Evolutionary conservation across 2,113 vertebrate species (phyloP), one percentile per base, ranked within the genome.

Genomic region (Balaeniceps rex): DNA sequence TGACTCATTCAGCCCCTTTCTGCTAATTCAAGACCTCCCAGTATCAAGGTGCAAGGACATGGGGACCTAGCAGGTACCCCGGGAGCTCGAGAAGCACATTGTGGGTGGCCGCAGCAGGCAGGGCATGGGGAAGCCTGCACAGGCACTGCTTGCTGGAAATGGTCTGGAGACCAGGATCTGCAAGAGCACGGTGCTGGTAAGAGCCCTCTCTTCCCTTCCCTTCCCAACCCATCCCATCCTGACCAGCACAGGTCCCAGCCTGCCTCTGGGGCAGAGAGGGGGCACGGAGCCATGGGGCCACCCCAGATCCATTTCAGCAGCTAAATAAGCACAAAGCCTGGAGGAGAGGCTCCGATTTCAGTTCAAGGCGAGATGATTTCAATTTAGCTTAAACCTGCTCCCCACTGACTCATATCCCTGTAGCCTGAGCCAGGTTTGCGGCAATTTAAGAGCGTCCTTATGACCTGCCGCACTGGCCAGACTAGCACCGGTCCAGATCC

Each of bases 241-340:
- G 16, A 81, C 23, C 58, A 69, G 34, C 58, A 49, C 11, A 2
- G 42, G 38, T 58, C 55, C 28, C 19, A 22, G 61, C 38, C 61
- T 55, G 65, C 38, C 61, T 46, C 36, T 2, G 2, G 60, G 34
- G 75, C 65, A 79, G 17, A 14, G 42, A 81, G n/a, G 24, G 63
- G 14, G n/a, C 44, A 23, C 14, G 2, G 6, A 52, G 49, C 71
- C 3, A 6, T 2, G 29, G 22, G 81, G 74, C 78, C 71, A 79
- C 63, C 40, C 58, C 82, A 92, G 82, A 90, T 94, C 64, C 71
- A 76, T 95, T 96, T 95, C 93, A 95, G 71, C 85, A 64, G 76
- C 72, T 94, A 93, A 95, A 54, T 78, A 85, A 93, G 74, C 2
- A 2, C 71, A 88, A 85, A 93, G n/a, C 46, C 75, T 66, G 12